Evolutionary conservation across 2,888 invertebrate genomes (phyloP), one percentile per base, ranked within the genome.

Genomic region (Apocheima hispidaria): DNA sequence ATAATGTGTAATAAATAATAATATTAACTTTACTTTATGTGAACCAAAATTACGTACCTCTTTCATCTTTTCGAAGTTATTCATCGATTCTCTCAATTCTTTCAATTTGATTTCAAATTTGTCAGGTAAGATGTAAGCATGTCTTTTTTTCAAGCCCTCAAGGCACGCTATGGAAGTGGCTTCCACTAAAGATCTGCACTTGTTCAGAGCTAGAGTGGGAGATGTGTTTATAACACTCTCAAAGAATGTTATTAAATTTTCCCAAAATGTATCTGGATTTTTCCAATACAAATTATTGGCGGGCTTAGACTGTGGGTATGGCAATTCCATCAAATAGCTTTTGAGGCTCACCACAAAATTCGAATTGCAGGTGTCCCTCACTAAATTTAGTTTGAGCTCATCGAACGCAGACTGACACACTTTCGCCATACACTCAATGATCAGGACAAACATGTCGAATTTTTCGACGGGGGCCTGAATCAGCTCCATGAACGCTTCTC

Each of bases 361-460:
- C 0, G 90, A 84, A 69, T 87, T 84, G 66, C 87, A 88, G 16
- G 87, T 72, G 18, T 87, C 83, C 14, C 87, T 59, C 21, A 91
- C 70, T 36, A 89, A 66, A 60, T 79, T 81, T 2, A 77, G 66
- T 75, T 88, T 90, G 7, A 85, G 68, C 52, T 84, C 82, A 23
- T 83, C 79, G 59, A 89, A 90, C 0, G 86, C 72, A 0, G 87
- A 82, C 41, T 74, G 72, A 49, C 85, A 83, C 2, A 88, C 72
- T 79, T 89, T 92, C 2, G 84, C 77, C 57, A 93, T 66, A 55
- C 93, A 76, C 75, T 82, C 72, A n/a, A 93, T 67, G 12, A 92
- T 71, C 12, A 93, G 68, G 14, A 86, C 77, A 64, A 81, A 83
- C 20, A 84, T 64, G 70, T 93, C 93, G 2, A 66, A 69, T 56